A percentile compares a stretch with the other conserved stretches of the same genome.
Conservation (phyloP, 1,140 invertebrate genomes). For the Geopemphigus sp. region DNA sequence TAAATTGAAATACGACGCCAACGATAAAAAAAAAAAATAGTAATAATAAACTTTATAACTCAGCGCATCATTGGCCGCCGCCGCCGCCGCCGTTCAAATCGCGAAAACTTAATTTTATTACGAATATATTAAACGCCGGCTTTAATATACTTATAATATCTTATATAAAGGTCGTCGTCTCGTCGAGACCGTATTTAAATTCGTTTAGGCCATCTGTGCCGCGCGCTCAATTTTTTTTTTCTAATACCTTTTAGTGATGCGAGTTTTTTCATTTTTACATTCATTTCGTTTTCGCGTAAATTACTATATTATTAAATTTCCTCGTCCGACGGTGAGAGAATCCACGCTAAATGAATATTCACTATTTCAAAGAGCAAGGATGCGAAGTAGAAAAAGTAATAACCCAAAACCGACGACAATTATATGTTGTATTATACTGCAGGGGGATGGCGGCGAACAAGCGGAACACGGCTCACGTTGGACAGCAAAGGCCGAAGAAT, state of each 20-base stretch:
- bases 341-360: no score
- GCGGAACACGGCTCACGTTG: no score
- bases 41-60: not conserved
- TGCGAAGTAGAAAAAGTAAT: no score
- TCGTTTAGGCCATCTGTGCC: not conserved
- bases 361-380: no score
- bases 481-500: no score
- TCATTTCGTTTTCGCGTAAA: not conserved
- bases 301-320: not conserved
- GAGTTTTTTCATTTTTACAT: not conserved
- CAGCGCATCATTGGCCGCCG: not conserved
- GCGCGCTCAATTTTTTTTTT: not conserved
- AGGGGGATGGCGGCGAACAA: no score
- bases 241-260: not conserved
- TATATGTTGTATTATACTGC: no score
- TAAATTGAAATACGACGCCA: no score
- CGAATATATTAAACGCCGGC: not conserved
- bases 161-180: not conserved
- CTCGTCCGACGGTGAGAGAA: not conserved
- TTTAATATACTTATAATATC: not conserved
- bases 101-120: not conserved
- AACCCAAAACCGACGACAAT: no score
- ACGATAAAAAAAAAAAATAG: not conserved
- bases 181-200: no score
- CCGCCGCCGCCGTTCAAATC: not conserved